Evolutionary conservation across 2,797 vertebrate species (phyloP).

Genomic region (Tarsius wallacei): DNA sequence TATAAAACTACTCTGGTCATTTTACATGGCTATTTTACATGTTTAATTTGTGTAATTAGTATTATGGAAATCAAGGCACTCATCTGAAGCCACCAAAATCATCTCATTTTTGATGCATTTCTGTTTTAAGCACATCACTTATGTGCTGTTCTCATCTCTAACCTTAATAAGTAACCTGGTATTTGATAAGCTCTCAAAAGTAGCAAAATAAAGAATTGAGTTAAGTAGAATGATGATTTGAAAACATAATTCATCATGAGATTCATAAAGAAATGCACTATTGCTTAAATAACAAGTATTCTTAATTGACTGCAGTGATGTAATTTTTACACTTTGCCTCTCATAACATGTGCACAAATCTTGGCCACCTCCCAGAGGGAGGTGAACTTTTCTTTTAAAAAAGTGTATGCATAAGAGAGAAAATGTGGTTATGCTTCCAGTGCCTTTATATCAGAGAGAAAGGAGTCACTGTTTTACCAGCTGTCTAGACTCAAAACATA

Average conservation of each 20-base stretch:
- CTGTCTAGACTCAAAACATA: constrained; percentile 41
- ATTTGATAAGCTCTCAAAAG: constrained; percentile 54
- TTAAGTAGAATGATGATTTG: background rate
- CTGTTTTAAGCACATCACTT: constrained; percentile 34
- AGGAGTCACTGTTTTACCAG: background rate
- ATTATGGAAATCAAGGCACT: constrained; percentile 24
- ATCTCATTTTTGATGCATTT: constrained; percentile 44
- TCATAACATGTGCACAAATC: background rate
- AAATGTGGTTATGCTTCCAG: background rate
- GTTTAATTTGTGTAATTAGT: constrained; percentile 51
- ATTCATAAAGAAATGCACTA: constrained; percentile 14
- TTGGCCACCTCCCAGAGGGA: background rate
- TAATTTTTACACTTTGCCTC: background rate
- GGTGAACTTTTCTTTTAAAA: constrained; percentile 31
- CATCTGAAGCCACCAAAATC: constrained; percentile 29
- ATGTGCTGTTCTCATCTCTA: background rate
- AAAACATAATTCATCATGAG: constrained; percentile 29
- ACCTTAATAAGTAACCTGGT: background rate
- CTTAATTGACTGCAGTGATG: background rate
- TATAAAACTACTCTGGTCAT: constrained; percentile 14
- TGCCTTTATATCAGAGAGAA: background rate
- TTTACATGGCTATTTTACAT: constrained; percentile 62
- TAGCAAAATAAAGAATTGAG: background rate
- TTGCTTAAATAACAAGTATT: constrained; percentile 12
- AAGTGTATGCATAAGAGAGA: background rate